phyloP scores from a whole-genome alignment of 2,888 invertebrate genomes.

The Neoaliturus tenellus region DNA sequence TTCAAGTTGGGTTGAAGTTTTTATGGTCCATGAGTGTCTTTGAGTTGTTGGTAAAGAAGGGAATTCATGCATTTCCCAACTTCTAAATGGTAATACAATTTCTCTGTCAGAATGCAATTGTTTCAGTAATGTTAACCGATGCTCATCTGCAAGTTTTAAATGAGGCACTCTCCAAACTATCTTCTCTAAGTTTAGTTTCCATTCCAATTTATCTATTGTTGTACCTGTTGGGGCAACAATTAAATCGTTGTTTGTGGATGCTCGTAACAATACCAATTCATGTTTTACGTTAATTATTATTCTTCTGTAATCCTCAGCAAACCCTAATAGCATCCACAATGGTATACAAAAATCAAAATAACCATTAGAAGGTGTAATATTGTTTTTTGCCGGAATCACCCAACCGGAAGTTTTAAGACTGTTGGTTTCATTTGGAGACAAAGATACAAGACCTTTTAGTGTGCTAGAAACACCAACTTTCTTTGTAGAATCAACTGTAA shows the following conservation, averaged over 20 bases:
- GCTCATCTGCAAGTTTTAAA: conserved; percentile 64
- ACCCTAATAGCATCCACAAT: conserved; percentile 69
- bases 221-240: conserved; percentile 58
- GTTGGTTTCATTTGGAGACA: conserved; percentile 13
- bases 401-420: neutral
- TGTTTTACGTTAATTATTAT: conserved; percentile 71
- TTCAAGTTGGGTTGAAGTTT: conserved; percentile 69
- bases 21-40: conserved; percentile 68
- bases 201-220: conserved; percentile 47
- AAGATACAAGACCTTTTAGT: conserved; percentile 50
- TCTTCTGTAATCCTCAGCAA: conserved; percentile 70
- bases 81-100: conserved; percentile 67
- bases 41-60: conserved; percentile 68
- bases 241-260: conserved; percentile 67
- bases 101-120: conserved; percentile 56
- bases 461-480: conserved; percentile 51
- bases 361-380: conserved; percentile 58
- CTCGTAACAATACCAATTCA: conserved; percentile 69
- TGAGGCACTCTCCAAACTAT: conserved; percentile 65
- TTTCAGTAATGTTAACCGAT: conserved; percentile 65
- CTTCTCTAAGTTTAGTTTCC: conserved; percentile 62
- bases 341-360: conserved; percentile 68
- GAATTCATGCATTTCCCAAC: conserved; percentile 71
- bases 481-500: conserved; percentile 52
- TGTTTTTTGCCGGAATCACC: neutral